These are phyloP conservation scores for Alethe castanea DNA, from an alignment of 2,113 vertebrate genomes.

Conservation along the genomic window DNA sequence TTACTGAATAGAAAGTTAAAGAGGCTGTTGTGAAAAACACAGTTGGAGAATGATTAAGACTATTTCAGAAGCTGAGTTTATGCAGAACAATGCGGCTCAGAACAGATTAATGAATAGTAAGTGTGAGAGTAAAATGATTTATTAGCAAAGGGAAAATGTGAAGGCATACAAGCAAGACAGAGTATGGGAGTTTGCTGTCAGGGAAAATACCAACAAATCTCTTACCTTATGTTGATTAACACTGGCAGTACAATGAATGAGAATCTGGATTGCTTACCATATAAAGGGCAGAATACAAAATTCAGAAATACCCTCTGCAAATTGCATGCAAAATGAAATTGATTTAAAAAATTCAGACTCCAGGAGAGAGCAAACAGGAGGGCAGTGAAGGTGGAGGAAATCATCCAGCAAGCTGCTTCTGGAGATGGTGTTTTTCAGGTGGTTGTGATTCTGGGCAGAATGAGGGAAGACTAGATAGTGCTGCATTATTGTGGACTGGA, in stretches of 20 bases:
- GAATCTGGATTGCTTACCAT: not conserved
- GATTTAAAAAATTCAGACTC: not conserved
- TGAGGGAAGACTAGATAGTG: not conserved
- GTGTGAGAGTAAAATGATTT: constrained; percentile 1
- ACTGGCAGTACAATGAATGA: not conserved
- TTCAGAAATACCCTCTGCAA: not conserved
- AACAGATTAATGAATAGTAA: constrained; percentile 40
- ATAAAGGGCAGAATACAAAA: not conserved
- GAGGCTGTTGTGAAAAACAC: constrained; percentile 36
- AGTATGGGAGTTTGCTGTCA: not conserved
- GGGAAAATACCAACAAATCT: not conserved
- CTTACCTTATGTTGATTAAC: not conserved
- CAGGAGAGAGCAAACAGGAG: not conserved
- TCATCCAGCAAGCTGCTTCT: not conserved
- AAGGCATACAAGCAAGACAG: not conserved
- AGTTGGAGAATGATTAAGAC: constrained; percentile 31
- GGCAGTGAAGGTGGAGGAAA: not conserved
- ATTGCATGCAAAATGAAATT: not conserved
- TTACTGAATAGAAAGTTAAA: not conserved
- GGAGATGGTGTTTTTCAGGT: not conserved
- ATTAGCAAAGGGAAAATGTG: not conserved
- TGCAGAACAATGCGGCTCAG: not conserved
- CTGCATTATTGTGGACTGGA: not conserved
- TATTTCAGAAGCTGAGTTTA: constrained; percentile 25
- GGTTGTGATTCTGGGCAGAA: not conserved